Evolutionary conservation across 2,888 invertebrate genomes (phyloP), one percentile per base, ranked within the genome.

Genomic region (Linhomoeus sp.): DNA sequence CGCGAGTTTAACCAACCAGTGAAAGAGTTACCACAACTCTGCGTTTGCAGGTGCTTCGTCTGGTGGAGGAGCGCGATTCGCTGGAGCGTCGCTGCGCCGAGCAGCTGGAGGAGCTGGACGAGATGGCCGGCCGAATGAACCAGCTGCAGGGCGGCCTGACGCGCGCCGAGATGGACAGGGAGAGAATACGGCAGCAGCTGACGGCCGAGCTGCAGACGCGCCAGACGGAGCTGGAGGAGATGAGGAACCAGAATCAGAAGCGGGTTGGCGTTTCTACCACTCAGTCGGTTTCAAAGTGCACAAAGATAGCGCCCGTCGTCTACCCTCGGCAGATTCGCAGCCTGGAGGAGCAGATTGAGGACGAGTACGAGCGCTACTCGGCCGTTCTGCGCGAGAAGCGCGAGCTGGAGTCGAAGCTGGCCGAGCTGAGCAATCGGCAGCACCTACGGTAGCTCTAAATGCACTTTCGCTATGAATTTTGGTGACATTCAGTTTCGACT

Each of bases 91-190:
- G n/a, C n/a, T n/a, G n/a, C n/a, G n/a, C n/a, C n/a, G n/a, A n/a
- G n/a, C n/a, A n/a, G n/a, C n/a, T n/a, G 64, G 90, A 92, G 65
- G 92, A 92, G 66, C 71, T 92, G 45, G 92, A 92, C 62, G 92
- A 94, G 64, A 75, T 88, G 63, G 87, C 88, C 2, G 88, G 86
- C 3, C 81, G 83, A 69, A 80, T 84, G 60, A 76, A 81, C 69
- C 72, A 88, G 57, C 70, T 92, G 60, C 87, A 90, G 65, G 87
- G 87, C 1, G 90, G 88, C 66, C 73, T 90, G 25, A 56, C 55
- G 1, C 76, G 88, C 1, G 71, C 92, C 53, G 88, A 92, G 69
- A 90, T 92, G 90, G 75, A 80, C 40, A 68, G 87, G 55, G 90
- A 92, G 65, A 85, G 86, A 56, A 78, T 81, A 67, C 76, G 87